Evolutionary conservation across 2,888 invertebrate species (phyloP), one percentile per base, ranked within the genome.

Genomic region (Euzetes globulus): DNA sequence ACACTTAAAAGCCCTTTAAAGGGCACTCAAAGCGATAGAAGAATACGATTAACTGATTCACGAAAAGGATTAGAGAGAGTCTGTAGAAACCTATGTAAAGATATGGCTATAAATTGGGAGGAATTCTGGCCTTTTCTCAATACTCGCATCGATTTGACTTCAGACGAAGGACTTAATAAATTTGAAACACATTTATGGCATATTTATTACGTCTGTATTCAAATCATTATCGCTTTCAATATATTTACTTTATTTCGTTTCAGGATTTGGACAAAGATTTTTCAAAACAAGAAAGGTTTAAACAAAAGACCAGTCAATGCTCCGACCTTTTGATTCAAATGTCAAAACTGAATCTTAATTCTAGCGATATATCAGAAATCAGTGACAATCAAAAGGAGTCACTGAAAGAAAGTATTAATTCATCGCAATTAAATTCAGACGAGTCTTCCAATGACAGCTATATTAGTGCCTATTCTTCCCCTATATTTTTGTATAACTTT

Each of bases 41-140:
- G 47, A 19, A 80, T 82, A 5, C 79, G 82, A 27, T 79, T 91
- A 13, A 85, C 87, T 71, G 94, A 95, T 81, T 86, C 88, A 41
- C 89, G 90, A 75, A 95, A 94, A 81, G 95, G 95, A 0, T 84
- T 94, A n/a, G 95, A 96, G 83, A 84, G 88, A 79, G 87, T 92
- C 58, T 94, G 92, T 77, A 87, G 90, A 85, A 88, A 80, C 79
- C 79, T 76, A 68, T 73, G 71, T 0, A 87, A 87, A 77, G 86
- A 90, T 82, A 87, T 88, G 82, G 86, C 89, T 73, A 86, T 92
- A 0, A 87, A 87, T 13, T 96, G 95, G 95, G 89, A 88, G 77
- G 96, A 97, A 81, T 92, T 92, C 83, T 97, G 96, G 96, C 89
- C 90, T 7, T 96, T 96, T 82, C 84, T 96, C 17, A 89, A 90